Conservation (phyloP, 2,113 vertebrate species). For the Trachemys scripta region DNA sequence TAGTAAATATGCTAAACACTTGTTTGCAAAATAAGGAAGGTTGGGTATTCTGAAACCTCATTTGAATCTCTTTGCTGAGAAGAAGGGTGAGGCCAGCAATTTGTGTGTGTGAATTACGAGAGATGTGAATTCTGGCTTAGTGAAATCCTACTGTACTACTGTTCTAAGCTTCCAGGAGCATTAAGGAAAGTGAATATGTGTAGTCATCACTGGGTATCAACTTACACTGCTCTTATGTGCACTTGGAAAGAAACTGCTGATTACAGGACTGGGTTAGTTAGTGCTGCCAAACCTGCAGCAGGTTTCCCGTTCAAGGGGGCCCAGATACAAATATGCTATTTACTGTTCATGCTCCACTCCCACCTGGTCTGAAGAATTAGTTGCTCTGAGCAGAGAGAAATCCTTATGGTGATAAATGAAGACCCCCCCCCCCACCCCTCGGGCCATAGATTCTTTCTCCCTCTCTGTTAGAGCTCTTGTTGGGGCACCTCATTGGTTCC, state of each 20-base stretch:
- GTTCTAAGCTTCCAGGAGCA: background rate
- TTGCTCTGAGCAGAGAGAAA: background rate
- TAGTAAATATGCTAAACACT: background rate
- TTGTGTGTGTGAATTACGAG: fast-evolving
- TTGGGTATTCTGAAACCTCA: background rate
- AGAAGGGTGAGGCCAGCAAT: background rate
- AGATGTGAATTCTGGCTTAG: background rate
- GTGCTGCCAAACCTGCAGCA: background rate
- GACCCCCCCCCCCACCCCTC: background rate
- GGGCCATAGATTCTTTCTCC: background rate
- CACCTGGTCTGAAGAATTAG: background rate
- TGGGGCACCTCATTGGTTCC: background rate
- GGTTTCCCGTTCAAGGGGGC: background rate
- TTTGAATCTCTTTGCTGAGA: background rate
- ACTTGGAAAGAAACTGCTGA: background rate
- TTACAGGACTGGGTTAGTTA: fast-evolving
- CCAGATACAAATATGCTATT: background rate
- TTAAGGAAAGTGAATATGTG: background rate
- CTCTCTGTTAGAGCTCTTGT: background rate
- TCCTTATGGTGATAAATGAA: background rate
- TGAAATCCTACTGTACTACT: background rate
- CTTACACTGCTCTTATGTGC: background rate
- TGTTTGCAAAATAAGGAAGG: background rate
- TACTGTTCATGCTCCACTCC: background rate
- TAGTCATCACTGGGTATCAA: background rate